A percentile compares a stretch with the other conserved stretches of the same genome.
phyloP scores from a whole-genome alignment of 2,113 vertebrate genomes.

The Centropus unirufus region DNA sequence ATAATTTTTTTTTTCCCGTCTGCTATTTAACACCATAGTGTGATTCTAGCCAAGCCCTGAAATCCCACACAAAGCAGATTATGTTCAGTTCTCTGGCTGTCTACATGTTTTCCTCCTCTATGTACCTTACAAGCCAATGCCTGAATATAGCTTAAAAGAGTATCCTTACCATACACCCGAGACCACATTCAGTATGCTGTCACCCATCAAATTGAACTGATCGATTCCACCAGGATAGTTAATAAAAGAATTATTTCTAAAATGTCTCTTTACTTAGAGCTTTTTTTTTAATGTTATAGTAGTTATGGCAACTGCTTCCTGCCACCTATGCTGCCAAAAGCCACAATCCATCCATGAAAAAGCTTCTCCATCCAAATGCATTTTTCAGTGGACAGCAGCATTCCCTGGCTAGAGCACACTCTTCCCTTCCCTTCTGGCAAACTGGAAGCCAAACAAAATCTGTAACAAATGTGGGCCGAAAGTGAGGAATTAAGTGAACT shows the following conservation, averaged over 20 bases:
- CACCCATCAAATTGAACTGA: slow-evolving; percentile 9
- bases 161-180: not conserved
- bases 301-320: slow-evolving; percentile 71
- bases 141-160: slow-evolving; percentile 26
- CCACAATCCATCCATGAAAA: slow-evolving; percentile 67
- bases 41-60: slow-evolving; percentile 42
- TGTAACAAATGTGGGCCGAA: slow-evolving; percentile 46
- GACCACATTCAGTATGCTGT: not conserved
- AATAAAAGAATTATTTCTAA: slow-evolving; percentile 39
- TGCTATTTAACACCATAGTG: slow-evolving; percentile 23
- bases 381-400: slow-evolving; percentile 69
- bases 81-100: slow-evolving; percentile 37
- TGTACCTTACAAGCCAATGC: slow-evolving; percentile 30
- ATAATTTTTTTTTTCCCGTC: not conserved
- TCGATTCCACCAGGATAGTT: slow-evolving; percentile 3
- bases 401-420: slow-evolving; percentile 56
- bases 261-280: not conserved
- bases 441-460: slow-evolving; percentile 62
- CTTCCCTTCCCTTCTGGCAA: slow-evolving; percentile 56
- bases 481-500: slow-evolving; percentile 55
- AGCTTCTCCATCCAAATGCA: slow-evolving; percentile 59
- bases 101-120: slow-evolving; percentile 38
- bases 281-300: slow-evolving; percentile 16
- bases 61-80: slow-evolving; percentile 62
- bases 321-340: slow-evolving; percentile 62